Evolutionary conservation across 2,797 vertebrate species (phyloP).

Genomic region (Adelosebastes latens): DNA sequence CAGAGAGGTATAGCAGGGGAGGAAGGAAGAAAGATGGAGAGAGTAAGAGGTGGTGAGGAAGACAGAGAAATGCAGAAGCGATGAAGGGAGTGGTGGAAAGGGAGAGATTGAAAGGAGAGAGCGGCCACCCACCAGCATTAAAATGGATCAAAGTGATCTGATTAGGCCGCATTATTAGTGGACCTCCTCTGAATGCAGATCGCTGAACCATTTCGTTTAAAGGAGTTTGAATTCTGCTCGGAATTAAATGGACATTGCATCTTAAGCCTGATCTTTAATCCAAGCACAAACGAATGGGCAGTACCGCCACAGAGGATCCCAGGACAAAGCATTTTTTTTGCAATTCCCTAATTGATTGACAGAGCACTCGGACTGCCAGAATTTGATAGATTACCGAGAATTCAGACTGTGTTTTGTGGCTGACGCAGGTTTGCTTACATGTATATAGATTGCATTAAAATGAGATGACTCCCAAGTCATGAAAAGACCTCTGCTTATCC

Average conservation of each 20-base stretch:
- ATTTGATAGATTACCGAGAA: constrained; percentile 11
- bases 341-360: constrained; percentile 4
- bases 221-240: constrained; percentile 35
- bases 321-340: not conserved
- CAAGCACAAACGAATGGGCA: constrained; percentile 26
- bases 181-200: constrained; percentile 51
- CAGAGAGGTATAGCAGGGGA: not conserved
- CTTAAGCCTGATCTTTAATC: constrained; percentile 37
- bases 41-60: not conserved
- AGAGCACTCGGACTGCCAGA: not conserved
- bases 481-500: constrained; percentile 6
- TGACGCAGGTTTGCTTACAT: not conserved
- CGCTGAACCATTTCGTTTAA: constrained; percentile 51
- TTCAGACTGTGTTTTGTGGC: not conserved
- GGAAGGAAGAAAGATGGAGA: not conserved
- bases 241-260: constrained; percentile 40
- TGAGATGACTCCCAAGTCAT: constrained; percentile 4
- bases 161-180: constrained; percentile 59
- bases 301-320: not conserved
- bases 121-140: constrained; percentile 55
- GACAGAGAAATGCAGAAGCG: not conserved
- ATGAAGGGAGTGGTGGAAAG: not conserved
- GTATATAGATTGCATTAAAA: not conserved
- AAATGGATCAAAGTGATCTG: constrained; percentile 71
- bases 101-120: not conserved